Conservation (phyloP, 2,888 invertebrate genomes). For the Pyrrhia umbra region DNA sequence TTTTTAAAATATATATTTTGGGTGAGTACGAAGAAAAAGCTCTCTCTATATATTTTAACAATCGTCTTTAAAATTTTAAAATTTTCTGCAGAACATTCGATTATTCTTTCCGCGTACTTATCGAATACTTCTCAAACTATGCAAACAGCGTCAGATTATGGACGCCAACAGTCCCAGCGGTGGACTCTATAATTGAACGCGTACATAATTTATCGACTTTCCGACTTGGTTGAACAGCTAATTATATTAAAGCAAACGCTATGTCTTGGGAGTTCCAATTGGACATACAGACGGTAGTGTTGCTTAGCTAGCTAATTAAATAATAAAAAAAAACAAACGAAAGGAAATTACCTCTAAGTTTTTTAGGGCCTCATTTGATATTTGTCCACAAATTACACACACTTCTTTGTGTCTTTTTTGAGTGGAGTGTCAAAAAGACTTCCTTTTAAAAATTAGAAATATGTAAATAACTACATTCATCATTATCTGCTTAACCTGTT, state of each 20-base stretch:
- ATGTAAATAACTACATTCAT: too few relatives aligned
- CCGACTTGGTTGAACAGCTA: slow-evolving; percentile 60
- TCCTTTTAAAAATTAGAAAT: too few relatives aligned
- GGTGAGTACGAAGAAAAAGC: background rate
- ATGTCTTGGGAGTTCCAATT: slow-evolving; percentile 50
- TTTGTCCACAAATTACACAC: too few relatives aligned
- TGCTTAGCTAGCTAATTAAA: slow-evolving; percentile 13
- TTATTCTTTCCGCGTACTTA: background rate
- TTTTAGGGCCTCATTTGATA: too few relatives aligned
- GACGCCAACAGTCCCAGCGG: slow-evolving; percentile 34
- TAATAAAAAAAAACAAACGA: background rate
- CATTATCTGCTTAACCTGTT: too few relatives aligned
- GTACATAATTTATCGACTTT: slow-evolving; percentile 62
- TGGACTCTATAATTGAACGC: slow-evolving; percentile 60
- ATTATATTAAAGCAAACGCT: slow-evolving; percentile 67
- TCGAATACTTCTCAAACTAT: slow-evolving; percentile 7
- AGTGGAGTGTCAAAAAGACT: too few relatives aligned
- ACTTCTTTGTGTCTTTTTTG: too few relatives aligned
- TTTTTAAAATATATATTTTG: too few relatives aligned
- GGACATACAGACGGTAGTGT: slow-evolving; percentile 29
- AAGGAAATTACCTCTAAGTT: too few relatives aligned
- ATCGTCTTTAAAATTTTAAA: background rate
- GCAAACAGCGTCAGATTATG: slow-evolving; percentile 35
- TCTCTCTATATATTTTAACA: background rate
- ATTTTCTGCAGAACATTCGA: background rate